phyloP scores from a whole-genome alignment of 2,888 invertebrate genomes.

The Trachelus stipa region DNA sequence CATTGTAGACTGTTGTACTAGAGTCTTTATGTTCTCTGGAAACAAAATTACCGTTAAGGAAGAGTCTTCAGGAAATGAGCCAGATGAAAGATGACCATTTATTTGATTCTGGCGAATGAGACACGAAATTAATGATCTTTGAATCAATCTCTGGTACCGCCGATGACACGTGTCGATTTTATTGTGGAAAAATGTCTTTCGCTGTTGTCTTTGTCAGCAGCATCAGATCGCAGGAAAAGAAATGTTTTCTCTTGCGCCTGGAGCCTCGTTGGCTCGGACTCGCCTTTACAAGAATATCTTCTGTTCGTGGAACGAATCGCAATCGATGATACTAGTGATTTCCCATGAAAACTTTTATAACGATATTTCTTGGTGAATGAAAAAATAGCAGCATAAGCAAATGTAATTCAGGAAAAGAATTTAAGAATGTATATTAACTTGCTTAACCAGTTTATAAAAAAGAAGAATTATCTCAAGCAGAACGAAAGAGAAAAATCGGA shows the following conservation, averaged over 20 bases:
- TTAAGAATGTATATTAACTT: too few species aligned
- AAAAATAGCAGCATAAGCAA: too few species aligned
- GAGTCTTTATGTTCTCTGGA: slow-evolving; percentile 27
- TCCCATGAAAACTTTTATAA: too few species aligned
- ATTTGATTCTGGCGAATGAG: background rate
- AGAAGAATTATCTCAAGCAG: too few species aligned
- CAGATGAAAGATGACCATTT: background rate
- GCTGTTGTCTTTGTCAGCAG: background rate
- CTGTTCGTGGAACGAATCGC: background rate
- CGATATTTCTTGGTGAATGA: too few species aligned
- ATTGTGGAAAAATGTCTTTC: too few species aligned
- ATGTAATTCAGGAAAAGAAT: too few species aligned
- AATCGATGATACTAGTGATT: too few species aligned
- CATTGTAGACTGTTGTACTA: slow-evolving; percentile 46
- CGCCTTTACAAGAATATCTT: background rate
- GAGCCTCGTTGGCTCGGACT: background rate
- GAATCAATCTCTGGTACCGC: too few species aligned
- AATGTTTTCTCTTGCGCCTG: background rate
- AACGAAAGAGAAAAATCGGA: too few species aligned
- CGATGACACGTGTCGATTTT: background rate
- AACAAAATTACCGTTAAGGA: background rate
- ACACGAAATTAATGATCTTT: background rate
- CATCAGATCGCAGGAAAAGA: background rate
- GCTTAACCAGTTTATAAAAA: too few species aligned
- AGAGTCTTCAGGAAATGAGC: background rate